Evolutionary conservation across 2,888 invertebrate genomes (phyloP).

Genomic region (Strigamia transsilvanica): DNA sequence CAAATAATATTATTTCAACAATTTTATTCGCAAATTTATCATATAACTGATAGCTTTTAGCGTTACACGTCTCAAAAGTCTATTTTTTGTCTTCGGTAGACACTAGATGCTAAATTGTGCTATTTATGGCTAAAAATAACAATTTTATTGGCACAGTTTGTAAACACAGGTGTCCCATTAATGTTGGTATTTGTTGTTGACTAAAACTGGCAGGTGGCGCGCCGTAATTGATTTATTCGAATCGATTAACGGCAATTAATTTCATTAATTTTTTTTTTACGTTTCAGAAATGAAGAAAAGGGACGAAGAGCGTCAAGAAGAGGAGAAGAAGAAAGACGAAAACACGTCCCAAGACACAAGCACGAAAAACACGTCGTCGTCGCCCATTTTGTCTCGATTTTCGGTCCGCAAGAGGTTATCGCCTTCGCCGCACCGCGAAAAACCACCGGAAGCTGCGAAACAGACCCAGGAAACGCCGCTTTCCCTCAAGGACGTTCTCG

Average conservation of each 20-base stretch:
- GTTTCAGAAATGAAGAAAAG: conserved; percentile 62
- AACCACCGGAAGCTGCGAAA: neutral
- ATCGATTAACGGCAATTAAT: no score
- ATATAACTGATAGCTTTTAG: no score
- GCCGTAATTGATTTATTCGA: no score
- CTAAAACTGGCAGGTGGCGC: no score
- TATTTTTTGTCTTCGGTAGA: no score
- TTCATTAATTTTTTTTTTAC: no score
- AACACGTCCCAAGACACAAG: neutral
- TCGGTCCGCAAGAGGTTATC: conserved; percentile 32
- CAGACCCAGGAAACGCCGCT: neutral
- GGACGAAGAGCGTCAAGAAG: conserved; percentile 62
- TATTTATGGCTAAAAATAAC: no score
- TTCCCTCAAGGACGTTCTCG: conserved; percentile 38
- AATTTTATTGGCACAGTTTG: no score
- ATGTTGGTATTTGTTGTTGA: neutral
- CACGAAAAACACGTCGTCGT: neutral
- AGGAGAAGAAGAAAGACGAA: conserved; percentile 59
- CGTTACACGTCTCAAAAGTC: no score
- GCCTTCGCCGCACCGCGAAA: conserved; percentile 19
- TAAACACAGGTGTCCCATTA: neutral
- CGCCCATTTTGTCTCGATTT: conserved; percentile 30
- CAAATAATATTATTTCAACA: no score
- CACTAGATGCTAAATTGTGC: no score
- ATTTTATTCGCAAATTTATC: no score